phyloP scores from a whole-genome alignment of 2,113 vertebrate genomes.

The Salvelinus fontinalis region DNA sequence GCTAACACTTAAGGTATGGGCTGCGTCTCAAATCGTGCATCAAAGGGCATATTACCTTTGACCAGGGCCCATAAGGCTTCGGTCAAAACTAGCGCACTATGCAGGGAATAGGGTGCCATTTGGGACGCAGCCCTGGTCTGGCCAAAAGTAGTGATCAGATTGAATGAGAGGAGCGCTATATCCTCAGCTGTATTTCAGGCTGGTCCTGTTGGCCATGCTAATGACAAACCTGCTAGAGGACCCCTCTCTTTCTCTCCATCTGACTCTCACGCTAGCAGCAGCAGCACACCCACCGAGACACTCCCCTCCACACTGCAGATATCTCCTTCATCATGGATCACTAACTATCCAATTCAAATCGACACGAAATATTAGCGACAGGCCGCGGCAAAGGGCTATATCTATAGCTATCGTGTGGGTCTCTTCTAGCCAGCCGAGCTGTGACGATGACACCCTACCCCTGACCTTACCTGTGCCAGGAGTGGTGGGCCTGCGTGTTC shows the following conservation, averaged over 20 bases:
- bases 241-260: constrained; percentile 12
- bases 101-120: no score
- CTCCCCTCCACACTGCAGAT: neutral
- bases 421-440: neutral
- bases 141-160: constrained; percentile 29
- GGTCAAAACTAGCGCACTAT: no score
- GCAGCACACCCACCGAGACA: constrained; percentile 23
- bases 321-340: constrained; percentile 42
- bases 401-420: neutral
- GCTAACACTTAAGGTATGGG: constrained; percentile 6
- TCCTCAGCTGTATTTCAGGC: constrained; percentile 51
- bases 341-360: constrained; percentile 51
- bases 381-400: neutral
- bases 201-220: constrained; percentile 31
- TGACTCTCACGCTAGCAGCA: neutral
- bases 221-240: constrained; percentile 51
- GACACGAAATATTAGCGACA: constrained; percentile 36
- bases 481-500: constrained; percentile 89
- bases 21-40: neutral
- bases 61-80: no score
- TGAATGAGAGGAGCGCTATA: constrained; percentile 34
- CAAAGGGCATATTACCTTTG: no score
- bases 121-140: neutral
- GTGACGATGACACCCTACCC: neutral
- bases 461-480: constrained; percentile 88